A percentile compares a stretch with the other conserved stretches of the same genome.
Evolutionary conservation across 2,113 vertebrate species (phyloP).

Genomic region (Vulpes ferrilata): DNA sequence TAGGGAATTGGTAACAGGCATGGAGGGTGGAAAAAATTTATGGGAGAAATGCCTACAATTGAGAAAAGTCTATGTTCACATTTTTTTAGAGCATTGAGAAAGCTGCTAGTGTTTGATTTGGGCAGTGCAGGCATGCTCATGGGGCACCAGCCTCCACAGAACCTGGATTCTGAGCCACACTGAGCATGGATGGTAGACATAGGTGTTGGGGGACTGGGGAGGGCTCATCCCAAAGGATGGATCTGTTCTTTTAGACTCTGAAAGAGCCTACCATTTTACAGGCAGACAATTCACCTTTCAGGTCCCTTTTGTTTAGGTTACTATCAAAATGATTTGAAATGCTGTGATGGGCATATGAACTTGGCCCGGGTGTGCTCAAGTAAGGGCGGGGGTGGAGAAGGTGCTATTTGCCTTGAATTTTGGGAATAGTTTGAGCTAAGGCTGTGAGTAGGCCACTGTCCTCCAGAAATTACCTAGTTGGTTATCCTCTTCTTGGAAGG

Average conservation of each 20-base stretch:
- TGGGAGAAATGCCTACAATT: slow-evolving; percentile 3
- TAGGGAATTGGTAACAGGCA: slow-evolving; percentile 69
- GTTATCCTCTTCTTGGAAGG: background rate
- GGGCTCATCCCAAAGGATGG: background rate
- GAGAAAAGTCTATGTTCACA: slow-evolving; percentile 52
- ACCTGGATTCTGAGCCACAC: background rate
- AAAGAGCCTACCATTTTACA: background rate
- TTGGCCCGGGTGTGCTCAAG: background rate
- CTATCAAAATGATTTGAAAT: background rate
- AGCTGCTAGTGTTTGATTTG: background rate
- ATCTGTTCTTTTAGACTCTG: background rate
- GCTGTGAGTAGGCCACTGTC: background rate
- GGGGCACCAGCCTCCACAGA: background rate
- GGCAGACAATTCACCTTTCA: background rate
- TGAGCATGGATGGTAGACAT: background rate
- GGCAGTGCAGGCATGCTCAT: background rate
- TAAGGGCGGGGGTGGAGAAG: background rate
- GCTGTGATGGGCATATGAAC: background rate
- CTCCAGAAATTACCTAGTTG: background rate
- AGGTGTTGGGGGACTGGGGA: background rate
- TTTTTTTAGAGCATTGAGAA: slow-evolving; percentile 1
- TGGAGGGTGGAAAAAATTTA: slow-evolving; percentile 42
- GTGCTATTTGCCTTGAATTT: background rate
- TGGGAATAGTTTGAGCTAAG: background rate
- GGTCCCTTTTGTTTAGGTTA: background rate